Conservation (phyloP, 2,113 vertebrate species). For the Cettia cetti region DNA sequence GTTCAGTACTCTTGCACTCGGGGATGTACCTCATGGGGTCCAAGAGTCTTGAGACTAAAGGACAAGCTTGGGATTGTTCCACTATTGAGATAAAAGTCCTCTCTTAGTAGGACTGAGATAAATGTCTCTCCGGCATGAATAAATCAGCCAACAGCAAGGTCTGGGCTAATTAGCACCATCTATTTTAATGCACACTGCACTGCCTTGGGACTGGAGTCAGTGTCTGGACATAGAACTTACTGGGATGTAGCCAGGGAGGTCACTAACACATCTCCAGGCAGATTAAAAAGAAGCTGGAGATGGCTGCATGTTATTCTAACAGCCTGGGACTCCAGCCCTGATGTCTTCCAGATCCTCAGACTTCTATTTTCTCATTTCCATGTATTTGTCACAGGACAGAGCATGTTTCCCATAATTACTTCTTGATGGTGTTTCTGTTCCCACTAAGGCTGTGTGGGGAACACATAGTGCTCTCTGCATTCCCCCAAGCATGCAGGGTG, state of each 20-base stretch:
- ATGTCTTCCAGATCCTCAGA: constrained; percentile 7
- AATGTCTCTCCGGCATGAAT: not conserved
- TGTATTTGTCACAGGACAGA: not conserved
- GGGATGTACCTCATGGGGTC: not conserved
- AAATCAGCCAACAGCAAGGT: not conserved
- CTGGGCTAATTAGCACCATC: not conserved
- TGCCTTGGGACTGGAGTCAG: not conserved
- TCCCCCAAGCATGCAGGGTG: not conserved
- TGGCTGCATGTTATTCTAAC: not conserved
- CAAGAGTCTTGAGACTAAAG: not conserved
- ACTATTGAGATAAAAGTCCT: not conserved
- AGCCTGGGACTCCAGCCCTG: not conserved
- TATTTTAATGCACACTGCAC: not conserved
- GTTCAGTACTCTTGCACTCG: not conserved
- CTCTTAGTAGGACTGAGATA: not conserved
- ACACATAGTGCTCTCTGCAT: not conserved
- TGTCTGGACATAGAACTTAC: not conserved
- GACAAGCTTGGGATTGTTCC: not conserved
- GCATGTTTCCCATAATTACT: not conserved
- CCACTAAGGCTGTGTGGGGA: not conserved
- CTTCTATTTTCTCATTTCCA: not conserved
- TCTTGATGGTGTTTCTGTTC: not conserved
- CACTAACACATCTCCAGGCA: not conserved
- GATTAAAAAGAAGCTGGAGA: not conserved
- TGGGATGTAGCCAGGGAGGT: not conserved